Conservation (phyloP, 1,140 invertebrate genomes). For the Drosophila pseudoananassae region DNA sequence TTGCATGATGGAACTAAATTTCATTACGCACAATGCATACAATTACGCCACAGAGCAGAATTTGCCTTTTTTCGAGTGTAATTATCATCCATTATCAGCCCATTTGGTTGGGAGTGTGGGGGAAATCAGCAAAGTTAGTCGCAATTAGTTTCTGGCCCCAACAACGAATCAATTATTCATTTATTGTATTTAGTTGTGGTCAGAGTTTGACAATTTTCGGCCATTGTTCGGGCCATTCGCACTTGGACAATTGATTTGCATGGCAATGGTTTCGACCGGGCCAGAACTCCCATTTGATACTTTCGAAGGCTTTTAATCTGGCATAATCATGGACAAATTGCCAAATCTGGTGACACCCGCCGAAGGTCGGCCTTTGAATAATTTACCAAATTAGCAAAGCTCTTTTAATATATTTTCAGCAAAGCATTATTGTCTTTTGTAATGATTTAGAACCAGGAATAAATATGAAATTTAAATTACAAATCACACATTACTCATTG, state of each 20-base stretch:
- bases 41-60: constrained; percentile 58
- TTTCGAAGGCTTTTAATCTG: constrained; percentile 38
- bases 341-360: constrained; percentile 8
- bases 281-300: constrained; percentile 27
- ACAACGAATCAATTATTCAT: constrained; percentile 78
- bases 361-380: constrained; percentile 26
- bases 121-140: constrained; percentile 39
- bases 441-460: background rate
- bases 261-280: constrained; percentile 22
- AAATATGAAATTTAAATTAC: background rate
- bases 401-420: constrained; percentile 8
- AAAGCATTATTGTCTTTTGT: background rate
- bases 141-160: constrained; percentile 66
- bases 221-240: constrained; percentile 64
- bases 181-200: constrained; percentile 53
- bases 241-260: constrained; percentile 59
- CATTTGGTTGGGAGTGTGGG: background rate
- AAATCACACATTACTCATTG: background rate
- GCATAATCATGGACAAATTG: constrained; percentile 38
- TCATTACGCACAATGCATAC: constrained; percentile 70
- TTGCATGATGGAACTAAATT: constrained; percentile 53
- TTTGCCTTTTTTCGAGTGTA: constrained; percentile 47
- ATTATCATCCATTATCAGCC: constrained; percentile 64
- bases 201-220: constrained; percentile 58
- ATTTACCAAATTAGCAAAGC: constrained; percentile 32